Conservation (phyloP, 2,888 invertebrate species). For the Seladonia tumulorum region DNA sequence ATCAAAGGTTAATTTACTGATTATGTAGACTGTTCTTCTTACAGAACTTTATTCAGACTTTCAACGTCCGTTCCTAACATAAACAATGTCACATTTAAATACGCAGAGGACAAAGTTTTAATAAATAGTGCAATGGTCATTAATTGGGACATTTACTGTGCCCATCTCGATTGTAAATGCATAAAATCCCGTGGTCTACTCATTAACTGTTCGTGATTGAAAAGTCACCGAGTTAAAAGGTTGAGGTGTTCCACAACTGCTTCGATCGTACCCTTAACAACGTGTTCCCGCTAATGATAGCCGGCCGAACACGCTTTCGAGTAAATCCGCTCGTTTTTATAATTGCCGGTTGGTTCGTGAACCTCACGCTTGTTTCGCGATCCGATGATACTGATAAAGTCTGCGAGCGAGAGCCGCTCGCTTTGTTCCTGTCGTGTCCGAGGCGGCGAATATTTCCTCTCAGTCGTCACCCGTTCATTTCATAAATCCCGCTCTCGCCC, state of each 20-base stretch:
- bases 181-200: not conserved
- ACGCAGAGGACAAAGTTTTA: too few species aligned
- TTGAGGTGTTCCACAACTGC: not conserved
- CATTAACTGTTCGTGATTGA: not conserved
- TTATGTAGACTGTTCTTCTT: too few species aligned
- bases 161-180: not conserved
- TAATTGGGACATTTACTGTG: not conserved
- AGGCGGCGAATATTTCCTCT: not conserved
- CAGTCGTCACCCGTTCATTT: constrained; percentile 46
- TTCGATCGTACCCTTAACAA: constrained; percentile 27
- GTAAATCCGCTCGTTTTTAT: constrained; percentile 43
- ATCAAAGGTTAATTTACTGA: too few species aligned
- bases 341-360: constrained; percentile 31
- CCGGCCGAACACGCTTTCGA: constrained; percentile 6
- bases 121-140: too few species aligned
- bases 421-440: constrained; percentile 16
- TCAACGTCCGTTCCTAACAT: too few species aligned
- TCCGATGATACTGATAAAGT: constrained; percentile 34
- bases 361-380: constrained; percentile 32
- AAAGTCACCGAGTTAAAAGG: not conserved
- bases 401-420: not conserved
- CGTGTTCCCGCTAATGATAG: constrained; percentile 43
- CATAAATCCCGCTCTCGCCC: constrained; percentile 27
- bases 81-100: too few species aligned
- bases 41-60: too few species aligned